phyloP scores from a whole-genome alignment of 2,888 invertebrate species.

The Serripes groenlandicus region DNA sequence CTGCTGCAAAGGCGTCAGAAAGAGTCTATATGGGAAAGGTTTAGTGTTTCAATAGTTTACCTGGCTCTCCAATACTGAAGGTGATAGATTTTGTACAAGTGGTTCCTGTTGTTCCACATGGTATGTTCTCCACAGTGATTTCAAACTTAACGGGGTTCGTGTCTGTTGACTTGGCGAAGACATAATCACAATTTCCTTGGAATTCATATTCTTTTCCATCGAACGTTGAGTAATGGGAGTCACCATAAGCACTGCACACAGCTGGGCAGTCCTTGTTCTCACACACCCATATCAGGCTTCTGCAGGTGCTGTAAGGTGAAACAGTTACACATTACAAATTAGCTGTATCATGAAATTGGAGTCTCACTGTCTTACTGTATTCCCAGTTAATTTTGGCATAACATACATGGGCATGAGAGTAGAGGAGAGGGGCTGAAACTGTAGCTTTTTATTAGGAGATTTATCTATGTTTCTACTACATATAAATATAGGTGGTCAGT shows the following conservation, averaged over 20 bases:
- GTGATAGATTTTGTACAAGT: slow-evolving; percentile 94
- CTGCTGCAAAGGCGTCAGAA: too few species aligned
- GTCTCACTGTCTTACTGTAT: too few species aligned
- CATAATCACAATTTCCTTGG: slow-evolving; percentile 95
- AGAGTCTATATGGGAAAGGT: too few species aligned
- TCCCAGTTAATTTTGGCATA: too few species aligned
- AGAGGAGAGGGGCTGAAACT: too few species aligned
- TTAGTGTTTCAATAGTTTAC: too few species aligned
- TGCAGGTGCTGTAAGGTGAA: slow-evolving; percentile 80
- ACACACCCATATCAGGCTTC: slow-evolving; percentile 93
- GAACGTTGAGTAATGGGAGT: slow-evolving; percentile 95
- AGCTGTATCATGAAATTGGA: too few species aligned
- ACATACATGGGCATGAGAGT: too few species aligned
- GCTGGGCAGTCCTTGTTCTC: slow-evolving; percentile 90
- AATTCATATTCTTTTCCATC: slow-evolving; percentile 94
- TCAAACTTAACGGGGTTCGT: slow-evolving; percentile 85
- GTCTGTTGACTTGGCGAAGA: slow-evolving; percentile 89
- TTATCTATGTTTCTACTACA: too few species aligned
- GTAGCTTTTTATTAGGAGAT: too few species aligned
- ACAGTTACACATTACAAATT: too few species aligned
- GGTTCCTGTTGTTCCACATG: slow-evolving; percentile 94
- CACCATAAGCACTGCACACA: slow-evolving; percentile 95
- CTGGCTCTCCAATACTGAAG: slow-evolving; percentile 78
- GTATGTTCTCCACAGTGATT: slow-evolving; percentile 93
- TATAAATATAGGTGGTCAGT: too few species aligned